These are phyloP conservation scores for Lucilia cuprina DNA, from an alignment of 1,140 invertebrate species.

Conservation along the genomic window DNA sequence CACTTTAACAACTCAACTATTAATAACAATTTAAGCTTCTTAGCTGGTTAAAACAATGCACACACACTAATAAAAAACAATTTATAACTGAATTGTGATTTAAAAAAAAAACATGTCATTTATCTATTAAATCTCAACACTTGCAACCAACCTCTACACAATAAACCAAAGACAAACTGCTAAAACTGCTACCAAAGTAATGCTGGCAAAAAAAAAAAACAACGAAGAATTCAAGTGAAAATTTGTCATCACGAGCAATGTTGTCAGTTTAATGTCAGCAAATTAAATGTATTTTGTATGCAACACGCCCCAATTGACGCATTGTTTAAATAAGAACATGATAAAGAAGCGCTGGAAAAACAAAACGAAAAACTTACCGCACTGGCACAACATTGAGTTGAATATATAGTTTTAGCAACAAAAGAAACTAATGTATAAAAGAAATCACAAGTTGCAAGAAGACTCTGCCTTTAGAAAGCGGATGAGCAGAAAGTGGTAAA, in stretches of 20 bases:
- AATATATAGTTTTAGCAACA: not conserved
- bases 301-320: conserved; percentile 36
- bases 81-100: not conserved
- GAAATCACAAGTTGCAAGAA: not conserved
- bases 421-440: conserved; percentile 18
- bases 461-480: not conserved
- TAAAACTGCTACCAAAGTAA: not conserved
- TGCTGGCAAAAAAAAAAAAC: too few species aligned
- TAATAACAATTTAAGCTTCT: too few species aligned
- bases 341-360: too few species aligned
- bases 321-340: conserved; percentile 22
- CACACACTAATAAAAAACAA: not conserved
- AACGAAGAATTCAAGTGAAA: not conserved
- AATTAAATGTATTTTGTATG: conserved; percentile 40
- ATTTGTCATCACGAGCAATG: conserved; percentile 6
- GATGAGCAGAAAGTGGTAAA: not conserved
- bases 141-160: not conserved
- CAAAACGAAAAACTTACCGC: not conserved
- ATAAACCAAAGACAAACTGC: not conserved
- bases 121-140: conserved; percentile 17
- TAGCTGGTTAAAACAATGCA: not conserved
- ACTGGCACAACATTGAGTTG: not conserved
- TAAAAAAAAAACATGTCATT: not conserved
- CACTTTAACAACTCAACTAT: too few species aligned
- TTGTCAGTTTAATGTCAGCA: conserved; percentile 40